phyloP scores from a whole-genome alignment of 2,113 vertebrate species.

The Vimba vimba region DNA sequence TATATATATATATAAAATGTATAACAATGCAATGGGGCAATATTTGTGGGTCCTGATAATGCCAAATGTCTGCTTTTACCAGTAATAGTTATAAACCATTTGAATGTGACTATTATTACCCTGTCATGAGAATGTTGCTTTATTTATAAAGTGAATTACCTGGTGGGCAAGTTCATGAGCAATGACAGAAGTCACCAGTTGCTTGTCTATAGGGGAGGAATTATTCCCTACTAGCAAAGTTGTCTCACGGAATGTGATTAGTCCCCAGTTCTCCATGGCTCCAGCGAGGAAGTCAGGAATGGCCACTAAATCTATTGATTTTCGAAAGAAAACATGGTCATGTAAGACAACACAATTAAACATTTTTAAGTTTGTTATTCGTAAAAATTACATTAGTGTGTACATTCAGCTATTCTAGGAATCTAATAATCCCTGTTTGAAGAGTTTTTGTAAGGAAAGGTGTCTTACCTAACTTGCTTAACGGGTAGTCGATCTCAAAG shows the following conservation, averaged over 20 bases:
- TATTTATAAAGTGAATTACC: conserved; percentile 71
- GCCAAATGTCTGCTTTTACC: too few species aligned
- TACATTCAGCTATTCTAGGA: background rate
- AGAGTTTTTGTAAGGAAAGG: background rate
- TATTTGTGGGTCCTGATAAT: too few species aligned
- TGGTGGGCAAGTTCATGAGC: conserved; percentile 96
- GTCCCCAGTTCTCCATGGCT: conserved; percentile 98
- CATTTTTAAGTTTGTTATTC: background rate
- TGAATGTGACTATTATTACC: background rate
- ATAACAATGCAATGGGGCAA: too few species aligned
- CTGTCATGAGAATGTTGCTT: background rate
- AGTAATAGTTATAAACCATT: background rate
- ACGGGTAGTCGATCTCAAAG: conserved; percentile 86
- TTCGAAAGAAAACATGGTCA: background rate
- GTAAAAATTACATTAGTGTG: background rate
- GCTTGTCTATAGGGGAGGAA: conserved; percentile 86
- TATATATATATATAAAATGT: too few species aligned
- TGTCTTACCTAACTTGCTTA: conserved; percentile 88
- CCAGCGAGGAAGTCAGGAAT: conserved; percentile 92
- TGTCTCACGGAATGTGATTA: conserved; percentile 91
- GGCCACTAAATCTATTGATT: conserved; percentile 86
- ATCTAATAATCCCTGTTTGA: background rate
- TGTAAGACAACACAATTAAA: background rate
- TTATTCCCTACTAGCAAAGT: conserved; percentile 80
- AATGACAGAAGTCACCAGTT: conserved; percentile 85